phyloP scores from a whole-genome alignment of 2,113 vertebrate species.

The Brachirus orientalis region DNA sequence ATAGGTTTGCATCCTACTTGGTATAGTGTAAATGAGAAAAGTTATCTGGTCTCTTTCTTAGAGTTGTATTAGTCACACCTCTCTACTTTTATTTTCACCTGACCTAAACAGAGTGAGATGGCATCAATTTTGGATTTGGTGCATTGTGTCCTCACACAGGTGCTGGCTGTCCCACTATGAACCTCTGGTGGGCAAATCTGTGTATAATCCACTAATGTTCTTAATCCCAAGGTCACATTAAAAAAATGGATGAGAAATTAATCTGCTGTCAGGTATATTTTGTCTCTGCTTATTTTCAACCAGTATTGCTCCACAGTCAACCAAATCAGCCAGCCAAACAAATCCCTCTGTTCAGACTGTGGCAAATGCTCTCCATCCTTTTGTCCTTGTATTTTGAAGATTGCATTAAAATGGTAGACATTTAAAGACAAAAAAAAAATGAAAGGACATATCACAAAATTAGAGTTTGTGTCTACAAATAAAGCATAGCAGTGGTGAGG shows the following conservation, averaged over 20 bases:
- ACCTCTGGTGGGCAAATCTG: conserved; percentile 74
- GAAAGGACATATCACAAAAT: conserved; percentile 20
- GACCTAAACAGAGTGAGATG: conserved; percentile 8
- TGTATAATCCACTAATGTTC: conserved; percentile 77
- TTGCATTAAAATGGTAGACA: conserved; percentile 51
- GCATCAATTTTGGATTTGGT: conserved; percentile 28
- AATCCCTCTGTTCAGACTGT: conserved; percentile 48
- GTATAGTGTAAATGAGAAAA: conserved; percentile 10
- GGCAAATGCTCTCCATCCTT: conserved; percentile 47
- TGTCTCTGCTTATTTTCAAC: conserved; percentile 62
- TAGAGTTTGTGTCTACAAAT: conserved; percentile 16
- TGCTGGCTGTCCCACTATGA: conserved; percentile 66
- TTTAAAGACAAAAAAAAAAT: conserved; percentile 33
- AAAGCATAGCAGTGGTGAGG: conserved; percentile 5
- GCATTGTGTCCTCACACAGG: conserved; percentile 69
- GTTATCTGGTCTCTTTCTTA: not conserved
- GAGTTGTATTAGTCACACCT: conserved; percentile 8
- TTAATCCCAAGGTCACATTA: conserved; percentile 80
- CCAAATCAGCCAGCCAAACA: conserved; percentile 54
- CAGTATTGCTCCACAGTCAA: conserved; percentile 38
- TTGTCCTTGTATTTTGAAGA: conserved; percentile 59
- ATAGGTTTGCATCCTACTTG: not conserved
- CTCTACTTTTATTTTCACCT: conserved; percentile 4
- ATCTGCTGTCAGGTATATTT: conserved; percentile 77
- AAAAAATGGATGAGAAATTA: conserved; percentile 80